phyloP scores from a whole-genome alignment of 2,797 vertebrate species.

The Cottoperca gobio region DNA sequence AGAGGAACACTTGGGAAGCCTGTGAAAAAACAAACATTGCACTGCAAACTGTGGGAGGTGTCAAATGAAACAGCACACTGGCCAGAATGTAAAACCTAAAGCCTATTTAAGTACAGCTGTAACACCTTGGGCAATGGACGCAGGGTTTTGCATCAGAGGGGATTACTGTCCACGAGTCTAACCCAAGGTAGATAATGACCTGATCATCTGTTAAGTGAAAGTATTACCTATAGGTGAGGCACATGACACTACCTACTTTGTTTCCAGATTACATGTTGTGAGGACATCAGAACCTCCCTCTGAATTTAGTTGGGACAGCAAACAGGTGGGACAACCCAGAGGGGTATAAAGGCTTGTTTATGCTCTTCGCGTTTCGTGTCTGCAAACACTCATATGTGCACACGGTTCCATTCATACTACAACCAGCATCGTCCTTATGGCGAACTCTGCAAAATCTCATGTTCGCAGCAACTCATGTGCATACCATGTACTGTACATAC shows the following conservation, averaged over 20 bases:
- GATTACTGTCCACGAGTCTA: constrained; percentile 46
- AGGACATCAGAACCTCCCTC: not conserved
- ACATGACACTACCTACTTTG: constrained; percentile 40
- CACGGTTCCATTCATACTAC: no score
- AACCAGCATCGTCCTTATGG: not conserved
- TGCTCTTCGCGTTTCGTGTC: no score
- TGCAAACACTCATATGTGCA: no score
- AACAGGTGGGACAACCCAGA: constrained; percentile 6
- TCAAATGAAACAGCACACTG: constrained; percentile 66
- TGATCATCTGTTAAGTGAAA: constrained; percentile 68
- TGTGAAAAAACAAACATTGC: constrained; percentile 77
- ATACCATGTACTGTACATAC: not conserved
- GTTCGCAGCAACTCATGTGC: not conserved
- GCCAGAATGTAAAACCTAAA: constrained; percentile 60
- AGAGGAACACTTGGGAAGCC: constrained; percentile 71
- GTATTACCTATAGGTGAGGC: constrained; percentile 45
- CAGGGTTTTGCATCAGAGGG: constrained; percentile 50
- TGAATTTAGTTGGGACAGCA: not conserved
- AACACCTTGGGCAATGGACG: constrained; percentile 62
- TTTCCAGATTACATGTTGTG: constrained; percentile 13
- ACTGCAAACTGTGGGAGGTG: constrained; percentile 67
- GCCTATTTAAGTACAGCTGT: constrained; percentile 56
- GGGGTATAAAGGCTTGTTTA: not conserved
- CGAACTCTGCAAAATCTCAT: not conserved
- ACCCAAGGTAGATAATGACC: constrained; percentile 56